Percentiles rank a stretch among this genome's conserved stretches.
phyloP scores from a whole-genome alignment of 2,888 invertebrate species.

The Macrophya annulata region DNA sequence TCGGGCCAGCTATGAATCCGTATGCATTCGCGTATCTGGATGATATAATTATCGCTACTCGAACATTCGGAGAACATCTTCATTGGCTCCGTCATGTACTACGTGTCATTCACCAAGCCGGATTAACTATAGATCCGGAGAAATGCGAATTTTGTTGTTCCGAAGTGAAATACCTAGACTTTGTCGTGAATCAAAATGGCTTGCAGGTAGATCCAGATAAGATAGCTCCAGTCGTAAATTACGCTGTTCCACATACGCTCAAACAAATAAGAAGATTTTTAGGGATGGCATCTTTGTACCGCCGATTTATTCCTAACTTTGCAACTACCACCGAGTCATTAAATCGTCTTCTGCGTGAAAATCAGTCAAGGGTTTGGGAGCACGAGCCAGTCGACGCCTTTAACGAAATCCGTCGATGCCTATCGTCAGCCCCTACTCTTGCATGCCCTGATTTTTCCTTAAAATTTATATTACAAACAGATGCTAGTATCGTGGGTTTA shows the following conservation, averaged over 20 bases:
- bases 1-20: constrained; percentile 64
- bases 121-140: constrained; percentile 60
- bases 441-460: background rate
- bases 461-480: constrained; percentile 58
- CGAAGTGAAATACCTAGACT: constrained; percentile 58
- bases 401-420: background rate
- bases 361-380: background rate
- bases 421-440: constrained; percentile 44
- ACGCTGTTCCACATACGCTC: background rate
- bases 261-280: background rate
- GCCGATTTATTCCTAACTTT: background rate
- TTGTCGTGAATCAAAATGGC: background rate
- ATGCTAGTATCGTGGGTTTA: constrained; percentile 58
- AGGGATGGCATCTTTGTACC: background rate
- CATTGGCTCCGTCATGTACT: constrained; percentile 61
- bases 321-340: background rate
- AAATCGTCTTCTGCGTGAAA: background rate
- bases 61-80: constrained; percentile 63
- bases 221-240: background rate
- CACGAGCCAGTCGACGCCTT: background rate
- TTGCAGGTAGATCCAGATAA: background rate
- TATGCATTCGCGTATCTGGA: constrained; percentile 65
- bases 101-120: constrained; percentile 58
- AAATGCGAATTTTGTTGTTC: constrained; percentile 64
- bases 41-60: constrained; percentile 63